A percentile compares a stretch with the other conserved stretches of the same genome.
Evolutionary conservation across 2,888 invertebrate species (phyloP).

Genomic region (Polydrusus cervinus): DNA sequence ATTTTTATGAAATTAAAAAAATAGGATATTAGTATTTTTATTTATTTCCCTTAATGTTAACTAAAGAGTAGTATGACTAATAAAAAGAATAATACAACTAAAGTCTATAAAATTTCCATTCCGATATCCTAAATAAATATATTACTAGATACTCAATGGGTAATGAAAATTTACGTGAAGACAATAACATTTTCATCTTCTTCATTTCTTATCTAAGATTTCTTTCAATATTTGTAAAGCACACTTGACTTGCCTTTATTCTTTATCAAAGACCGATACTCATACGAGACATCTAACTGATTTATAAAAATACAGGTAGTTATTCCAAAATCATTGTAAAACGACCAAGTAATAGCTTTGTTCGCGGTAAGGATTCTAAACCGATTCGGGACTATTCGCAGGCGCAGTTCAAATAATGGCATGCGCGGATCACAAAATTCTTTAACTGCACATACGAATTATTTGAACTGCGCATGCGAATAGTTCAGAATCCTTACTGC

Average conservation of each 20-base stretch:
- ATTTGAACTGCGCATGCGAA: too few relatives aligned
- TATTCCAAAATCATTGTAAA: too few relatives aligned
- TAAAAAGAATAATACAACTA: not conserved
- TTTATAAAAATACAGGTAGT: too few relatives aligned
- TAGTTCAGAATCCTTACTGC: too few relatives aligned
- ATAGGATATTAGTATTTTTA: not conserved
- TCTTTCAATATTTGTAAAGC: constrained; percentile 9
- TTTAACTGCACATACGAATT: too few relatives aligned
- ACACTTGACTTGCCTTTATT: not conserved
- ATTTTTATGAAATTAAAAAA: constrained; percentile 1
- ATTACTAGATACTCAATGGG: constrained; percentile 9
- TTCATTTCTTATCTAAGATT: constrained; percentile 18
- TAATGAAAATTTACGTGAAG: constrained; percentile 6
- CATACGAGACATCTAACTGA: too few relatives aligned
- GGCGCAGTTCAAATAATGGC: too few relatives aligned
- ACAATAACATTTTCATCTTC: constrained; percentile 16
- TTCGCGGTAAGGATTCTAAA: too few relatives aligned
- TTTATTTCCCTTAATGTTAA: not conserved
- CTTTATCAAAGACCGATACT: not conserved
- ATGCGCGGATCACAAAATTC: too few relatives aligned
- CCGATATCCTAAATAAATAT: constrained; percentile 32
- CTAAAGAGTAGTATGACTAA: not conserved
- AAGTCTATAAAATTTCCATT: not conserved
- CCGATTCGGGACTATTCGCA: too few relatives aligned
- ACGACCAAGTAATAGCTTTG: too few relatives aligned